Evolutionary conservation across 2,113 vertebrate species (phyloP).

Genomic region (Gambusia affinis): DNA sequence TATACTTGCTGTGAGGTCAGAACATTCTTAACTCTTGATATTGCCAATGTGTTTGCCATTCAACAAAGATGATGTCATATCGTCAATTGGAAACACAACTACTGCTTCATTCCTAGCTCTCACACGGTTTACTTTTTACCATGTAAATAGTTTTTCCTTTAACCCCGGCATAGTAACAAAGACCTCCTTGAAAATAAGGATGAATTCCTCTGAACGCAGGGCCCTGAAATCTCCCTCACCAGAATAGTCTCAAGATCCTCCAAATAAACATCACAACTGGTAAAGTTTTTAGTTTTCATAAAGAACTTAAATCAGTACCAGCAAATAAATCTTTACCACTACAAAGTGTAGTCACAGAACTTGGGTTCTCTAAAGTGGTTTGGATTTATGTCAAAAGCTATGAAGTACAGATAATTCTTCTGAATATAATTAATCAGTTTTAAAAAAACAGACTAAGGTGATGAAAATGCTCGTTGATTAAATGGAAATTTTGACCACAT

Average conservation of each 20-base stretch:
- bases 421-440: background rate
- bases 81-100: conserved; percentile 25
- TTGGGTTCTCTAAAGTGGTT: background rate
- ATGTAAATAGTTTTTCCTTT: conserved; percentile 4
- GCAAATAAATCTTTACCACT: background rate
- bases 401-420: background rate
- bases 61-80: conserved; percentile 33
- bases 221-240: too few species aligned
- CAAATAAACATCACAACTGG: background rate
- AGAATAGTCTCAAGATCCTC: background rate
- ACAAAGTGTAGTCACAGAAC: background rate
- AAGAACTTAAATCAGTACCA: background rate
- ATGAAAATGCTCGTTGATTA: background rate
- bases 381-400: background rate
- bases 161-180: conserved; percentile 4
- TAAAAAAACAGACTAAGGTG: background rate
- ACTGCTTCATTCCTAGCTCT: conserved; percentile 15
- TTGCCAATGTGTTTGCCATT: conserved; percentile 51
- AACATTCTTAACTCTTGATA: conserved; percentile 45
- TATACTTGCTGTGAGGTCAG: conserved; percentile 17
- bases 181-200: background rate
- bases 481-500: background rate
- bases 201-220: background rate
- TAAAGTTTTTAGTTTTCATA: conserved; percentile 1
- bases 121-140: conserved; percentile 6